Conservation (phyloP, 1,140 invertebrate genomes). For the Yoshiicerus persimilis region DNA sequence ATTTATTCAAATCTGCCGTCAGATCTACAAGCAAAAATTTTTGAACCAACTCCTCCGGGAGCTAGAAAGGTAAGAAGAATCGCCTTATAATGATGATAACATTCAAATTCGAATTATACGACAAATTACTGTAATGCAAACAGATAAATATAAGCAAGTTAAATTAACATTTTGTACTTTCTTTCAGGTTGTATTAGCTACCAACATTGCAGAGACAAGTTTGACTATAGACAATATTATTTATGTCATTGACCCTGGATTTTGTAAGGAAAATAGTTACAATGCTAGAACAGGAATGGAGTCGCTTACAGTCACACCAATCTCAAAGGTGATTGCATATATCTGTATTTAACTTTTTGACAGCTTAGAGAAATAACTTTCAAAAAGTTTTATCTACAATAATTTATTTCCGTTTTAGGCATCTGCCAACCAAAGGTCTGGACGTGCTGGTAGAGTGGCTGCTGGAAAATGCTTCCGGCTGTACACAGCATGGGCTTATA, state of each 20-base stretch:
- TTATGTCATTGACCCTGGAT: slow-evolving; percentile 99
- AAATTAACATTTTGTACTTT: neutral
- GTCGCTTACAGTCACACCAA: slow-evolving; percentile 94
- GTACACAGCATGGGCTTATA: slow-evolving; percentile 96
- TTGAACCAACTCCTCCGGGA: slow-evolving; percentile 90
- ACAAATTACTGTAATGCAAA: no score
- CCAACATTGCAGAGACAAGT: slow-evolving; percentile 99
- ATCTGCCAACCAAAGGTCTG: slow-evolving; percentile 91
- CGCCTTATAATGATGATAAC: neutral
- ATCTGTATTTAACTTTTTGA: no score
- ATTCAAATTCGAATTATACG: neutral
- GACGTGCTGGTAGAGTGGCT: slow-evolving; percentile 86
- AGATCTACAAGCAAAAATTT: slow-evolving; percentile 98
- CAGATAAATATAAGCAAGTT: no score
- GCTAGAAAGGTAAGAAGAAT: slow-evolving; percentile 70
- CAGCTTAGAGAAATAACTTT: no score
- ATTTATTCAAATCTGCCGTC: slow-evolving; percentile 98
- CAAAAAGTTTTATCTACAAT: neutral
- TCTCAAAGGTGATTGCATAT: slow-evolving; percentile 72
- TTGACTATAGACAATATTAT: slow-evolving; percentile 99
- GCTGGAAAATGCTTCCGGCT: slow-evolving; percentile 97
- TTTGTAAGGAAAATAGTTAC: slow-evolving; percentile 99
- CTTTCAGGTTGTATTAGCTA: slow-evolving; percentile 85
- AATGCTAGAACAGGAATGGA: slow-evolving; percentile 98
- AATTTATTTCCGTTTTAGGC: slow-evolving; percentile 55